phyloP scores from a whole-genome alignment of 2,797 vertebrate genomes.

The Leucoraja ocellata region DNA sequence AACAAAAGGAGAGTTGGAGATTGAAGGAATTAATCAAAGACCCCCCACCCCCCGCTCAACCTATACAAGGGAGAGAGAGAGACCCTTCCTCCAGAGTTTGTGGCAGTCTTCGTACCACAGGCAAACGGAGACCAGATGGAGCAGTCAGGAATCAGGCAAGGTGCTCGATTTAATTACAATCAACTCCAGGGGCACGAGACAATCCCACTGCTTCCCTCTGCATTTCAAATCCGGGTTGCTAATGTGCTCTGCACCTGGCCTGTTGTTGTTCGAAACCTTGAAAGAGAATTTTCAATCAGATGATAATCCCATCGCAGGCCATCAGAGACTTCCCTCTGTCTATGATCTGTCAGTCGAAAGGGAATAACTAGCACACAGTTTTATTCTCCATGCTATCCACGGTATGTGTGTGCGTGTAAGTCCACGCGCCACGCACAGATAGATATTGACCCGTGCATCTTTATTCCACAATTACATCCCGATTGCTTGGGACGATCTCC shows the following conservation, averaged over 20 bases:
- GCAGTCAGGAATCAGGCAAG: constrained; percentile 67
- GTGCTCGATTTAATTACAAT: constrained; percentile 69
- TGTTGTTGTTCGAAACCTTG: constrained; percentile 53
- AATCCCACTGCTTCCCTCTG: constrained; percentile 69
- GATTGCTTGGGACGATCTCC: too few species aligned
- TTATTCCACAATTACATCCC: not conserved
- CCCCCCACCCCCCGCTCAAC: constrained; percentile 50
- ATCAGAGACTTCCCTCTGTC: constrained; percentile 46
- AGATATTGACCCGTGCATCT: not conserved
- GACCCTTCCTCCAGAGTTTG: constrained; percentile 51
- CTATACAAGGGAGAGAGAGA: not conserved
- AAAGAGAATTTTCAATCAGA: constrained; percentile 51
- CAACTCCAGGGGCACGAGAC: constrained; percentile 69
- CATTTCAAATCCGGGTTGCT: constrained; percentile 56
- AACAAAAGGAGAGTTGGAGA: constrained; percentile 63
- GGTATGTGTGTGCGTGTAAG: not conserved
- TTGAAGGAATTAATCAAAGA: constrained; percentile 70
- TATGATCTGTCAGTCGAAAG: constrained; percentile 47
- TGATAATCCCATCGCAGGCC: constrained; percentile 45
- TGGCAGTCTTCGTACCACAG: constrained; percentile 64
- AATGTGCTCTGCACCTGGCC: constrained; percentile 63
- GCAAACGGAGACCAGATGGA: constrained; percentile 65
- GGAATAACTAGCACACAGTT: not conserved
- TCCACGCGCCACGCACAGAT: not conserved
- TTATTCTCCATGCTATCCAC: not conserved